Evolutionary conservation across 2,888 invertebrate species (phyloP).

Genomic region (Lordiphosa fenestrarum): DNA sequence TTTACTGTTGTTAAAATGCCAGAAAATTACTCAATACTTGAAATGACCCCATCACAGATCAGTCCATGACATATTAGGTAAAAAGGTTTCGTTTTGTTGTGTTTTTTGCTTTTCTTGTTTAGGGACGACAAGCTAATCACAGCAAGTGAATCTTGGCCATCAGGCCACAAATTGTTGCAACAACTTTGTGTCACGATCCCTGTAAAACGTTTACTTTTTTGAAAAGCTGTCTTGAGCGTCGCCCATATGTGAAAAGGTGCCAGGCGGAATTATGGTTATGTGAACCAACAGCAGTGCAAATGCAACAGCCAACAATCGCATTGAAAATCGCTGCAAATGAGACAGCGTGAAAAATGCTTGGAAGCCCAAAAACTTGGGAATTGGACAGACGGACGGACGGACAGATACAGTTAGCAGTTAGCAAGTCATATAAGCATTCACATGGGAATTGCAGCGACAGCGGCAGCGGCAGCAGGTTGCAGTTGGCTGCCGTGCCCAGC

Average conservation of each 20-base stretch:
- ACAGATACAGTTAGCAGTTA: slow-evolving; percentile 22
- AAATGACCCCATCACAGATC: slow-evolving; percentile 6
- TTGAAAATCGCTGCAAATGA: slow-evolving; percentile 60
- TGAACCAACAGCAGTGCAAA: slow-evolving; percentile 28
- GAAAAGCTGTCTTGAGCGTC: slow-evolving; percentile 27
- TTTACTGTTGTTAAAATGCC: slow-evolving; percentile 7
- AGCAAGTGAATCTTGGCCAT: slow-evolving; percentile 1
- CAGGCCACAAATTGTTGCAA: slow-evolving; percentile 40
- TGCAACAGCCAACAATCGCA: slow-evolving; percentile 31
- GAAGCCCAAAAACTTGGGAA: slow-evolving; percentile 38
- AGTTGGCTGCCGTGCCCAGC: slow-evolving; percentile 39
- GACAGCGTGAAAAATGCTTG: slow-evolving; percentile 58
- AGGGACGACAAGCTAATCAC: slow-evolving; percentile 9
- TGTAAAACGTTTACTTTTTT: slow-evolving; percentile 42
- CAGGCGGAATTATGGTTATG: slow-evolving; percentile 67
- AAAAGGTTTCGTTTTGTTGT: too few species aligned
- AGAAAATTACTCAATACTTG: slow-evolving; percentile 10
- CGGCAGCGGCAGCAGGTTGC: slow-evolving; percentile 24
- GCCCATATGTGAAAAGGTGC: slow-evolving; percentile 50
- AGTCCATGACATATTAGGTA: slow-evolving; percentile 2
- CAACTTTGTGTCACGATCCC: slow-evolving; percentile 75
- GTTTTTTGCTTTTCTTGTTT: slow-evolving; percentile 15
- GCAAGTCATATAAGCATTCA: slow-evolving; percentile 61
- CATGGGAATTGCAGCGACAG: slow-evolving; percentile 47
- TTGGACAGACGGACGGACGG: slow-evolving; percentile 19